Evolutionary conservation across 2,797 vertebrate species (phyloP), one percentile per base, ranked within the genome.

Genomic region (Sebastes miniatus): DNA sequence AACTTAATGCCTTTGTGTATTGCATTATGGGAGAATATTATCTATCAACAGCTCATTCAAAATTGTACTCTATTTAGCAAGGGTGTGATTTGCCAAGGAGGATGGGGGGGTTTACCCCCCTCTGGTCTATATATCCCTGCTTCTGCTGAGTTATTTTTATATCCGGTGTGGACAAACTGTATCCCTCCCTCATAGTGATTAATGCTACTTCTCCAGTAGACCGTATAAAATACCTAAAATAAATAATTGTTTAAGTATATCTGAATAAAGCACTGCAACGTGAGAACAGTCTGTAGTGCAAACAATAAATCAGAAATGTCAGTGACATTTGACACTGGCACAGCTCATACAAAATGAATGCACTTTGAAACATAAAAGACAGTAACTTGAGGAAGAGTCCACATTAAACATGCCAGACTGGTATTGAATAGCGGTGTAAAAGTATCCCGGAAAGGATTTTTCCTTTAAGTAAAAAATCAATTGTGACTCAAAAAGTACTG

Each of bases 11-110:
- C 29, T 36, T 27, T 65, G 32, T n/a, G 24, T 18, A 57, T 36
- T 74, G 11, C 16, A 64, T 64, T 74, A 8, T 74, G 31, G 14
- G 27, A 47, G 25, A 76, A 32, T 50, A 52, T 59, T 52, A 34
- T 52, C 11, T 50, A 50, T 50, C 47, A 50, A 20, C 16, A 50
- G 47, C 47, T 50, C 47, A 72, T 3, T 29, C 11, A 39, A 1
- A 22, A 50, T 24, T 69, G 2, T 8, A 27, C 43, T 12, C 1
- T 32, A 29, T 68, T 76, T 47, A 67, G 14, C 31, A 9, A 16
- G 8, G 16, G 8, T 50, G 18, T 20, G 18, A 20, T 50, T 50
- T 50, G 16, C 43, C 7, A 0, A 18, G 43, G 16, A 0, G 43
- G 43, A 47, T 1, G 43, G 43, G 16, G 6, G 16, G 43, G 16